Evolutionary conservation across 2,888 invertebrate genomes (phyloP), one percentile per base, ranked within the genome.

Genomic region (Archaeoteleia sp.): DNA sequence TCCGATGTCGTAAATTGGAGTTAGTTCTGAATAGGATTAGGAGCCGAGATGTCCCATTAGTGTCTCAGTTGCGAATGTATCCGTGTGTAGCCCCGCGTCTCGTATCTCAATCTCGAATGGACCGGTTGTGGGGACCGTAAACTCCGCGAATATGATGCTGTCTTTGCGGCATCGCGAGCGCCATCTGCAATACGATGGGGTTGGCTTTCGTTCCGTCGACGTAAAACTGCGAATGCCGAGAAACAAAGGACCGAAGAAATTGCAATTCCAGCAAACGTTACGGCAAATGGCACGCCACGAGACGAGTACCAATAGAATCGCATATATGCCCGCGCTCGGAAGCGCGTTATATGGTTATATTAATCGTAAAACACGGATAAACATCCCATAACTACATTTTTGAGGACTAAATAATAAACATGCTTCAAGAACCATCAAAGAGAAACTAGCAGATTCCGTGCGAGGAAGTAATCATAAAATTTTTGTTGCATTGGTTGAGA

Each of bases 1-100:
- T n/a, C 49, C 51, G 55, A 40, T 60, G 55, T 49, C 63, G 60
- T 69, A 69, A 63, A 69, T 69, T 69, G 68, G 63, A 69, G 63
- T 69, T 61, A 69, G 68, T 55, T 51, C 45, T 60, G 63, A 63
- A 68, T 51, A 51, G 63, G 63, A 68, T 68, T 63, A 68, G 49
- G 63, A 63, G 63, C 34, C 35, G 51, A 54, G 55, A 54, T 63
- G 68, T 63, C 61, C 63, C 57, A 65, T 65, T 65, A 65, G 65
- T 65, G 57, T 65, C 51, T 43, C 8, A 43, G 32, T 49, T 27
- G 53, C 20, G 34, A 57, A 49, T 43, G 63, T 63, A 57, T 63
- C 43, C n/a, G n/a, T n/a, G n/a, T 45, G 57, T 30, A 37, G 43
- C 13, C 43, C 37, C 27, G 29, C 35, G 37, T 34, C 55, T 43